Percentiles rank a stretch among this genome's conserved stretches.
phyloP scores from a whole-genome alignment of 2,888 invertebrate genomes.

The Hedychridium roseum region DNA sequence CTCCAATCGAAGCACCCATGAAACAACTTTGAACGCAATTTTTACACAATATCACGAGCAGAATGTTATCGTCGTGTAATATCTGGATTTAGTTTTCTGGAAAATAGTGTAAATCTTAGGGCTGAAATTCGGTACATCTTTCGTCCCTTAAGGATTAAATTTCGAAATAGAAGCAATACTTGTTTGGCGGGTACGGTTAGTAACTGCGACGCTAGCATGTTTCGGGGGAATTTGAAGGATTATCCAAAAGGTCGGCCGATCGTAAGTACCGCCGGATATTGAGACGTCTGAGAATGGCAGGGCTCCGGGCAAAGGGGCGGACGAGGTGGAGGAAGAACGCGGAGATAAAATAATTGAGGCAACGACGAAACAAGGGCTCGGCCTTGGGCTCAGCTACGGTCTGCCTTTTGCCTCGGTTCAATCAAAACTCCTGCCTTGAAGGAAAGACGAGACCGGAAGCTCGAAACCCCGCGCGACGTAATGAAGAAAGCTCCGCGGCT shows the following conservation, averaged over 20 bases:
- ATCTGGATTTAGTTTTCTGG: too few relatives aligned
- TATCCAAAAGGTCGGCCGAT: conserved; percentile 8
- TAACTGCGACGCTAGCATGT: too few relatives aligned
- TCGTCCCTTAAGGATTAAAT: too few relatives aligned
- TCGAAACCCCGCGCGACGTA: conserved; percentile 42
- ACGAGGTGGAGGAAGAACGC: conserved; percentile 26
- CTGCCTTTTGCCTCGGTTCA: conserved; percentile 47
- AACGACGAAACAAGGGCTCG: conserved; percentile 41
- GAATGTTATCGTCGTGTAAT: too few relatives aligned
- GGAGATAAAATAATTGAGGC: conserved; percentile 48
- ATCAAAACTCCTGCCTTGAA: conserved; percentile 52
- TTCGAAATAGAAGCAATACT: too few relatives aligned
- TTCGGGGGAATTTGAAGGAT: too few relatives aligned
- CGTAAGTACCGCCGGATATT: conserved; percentile 38
- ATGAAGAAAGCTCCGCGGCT: conserved; percentile 51
- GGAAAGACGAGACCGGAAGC: conserved; percentile 50
- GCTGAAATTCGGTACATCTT: too few relatives aligned
- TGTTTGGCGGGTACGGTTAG: too few relatives aligned
- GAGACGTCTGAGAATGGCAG: conserved; percentile 19
- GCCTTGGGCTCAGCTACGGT: conserved; percentile 30
- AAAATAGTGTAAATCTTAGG: too few relatives aligned
- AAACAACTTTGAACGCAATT: too few relatives aligned
- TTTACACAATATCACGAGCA: too few relatives aligned
- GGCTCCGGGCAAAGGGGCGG: conserved; percentile 14
- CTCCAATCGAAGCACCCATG: too few relatives aligned